Base-by-base conservation (phyloP, 1,140 invertebrate species). In the Paraescarpia echinospica region DNA sequence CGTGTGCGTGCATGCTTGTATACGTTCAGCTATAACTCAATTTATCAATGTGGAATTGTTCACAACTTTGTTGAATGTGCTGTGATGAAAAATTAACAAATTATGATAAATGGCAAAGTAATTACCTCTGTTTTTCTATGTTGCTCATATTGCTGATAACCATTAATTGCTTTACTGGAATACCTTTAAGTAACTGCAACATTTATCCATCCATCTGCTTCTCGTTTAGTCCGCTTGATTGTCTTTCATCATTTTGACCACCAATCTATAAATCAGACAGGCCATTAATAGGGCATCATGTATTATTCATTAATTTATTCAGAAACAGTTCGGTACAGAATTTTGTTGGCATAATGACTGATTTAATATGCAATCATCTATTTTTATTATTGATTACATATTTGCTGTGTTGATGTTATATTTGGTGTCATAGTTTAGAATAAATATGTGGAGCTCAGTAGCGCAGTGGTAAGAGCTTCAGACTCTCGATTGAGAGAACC, bases 381-480 rank as follows among this genome's bases (percentile, higher is more conserved):
- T 90, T 35, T 34, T 90, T 34, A 90, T 90, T 31, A 33, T 34
- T 90, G 33, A 34, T 34, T 12, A 90, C 89, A 89, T 89, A 89
- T 89, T 1, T 35, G 89, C 89, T 27, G n/a, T 18, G 18, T 51
- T 51, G 48, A 9, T 51, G 59, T 77, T 77, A 27, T 31, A 77
- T 41, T 41, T 41, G 41, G 9, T 77, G 59, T 18, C 2, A 2
- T 27, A 77, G 48, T n/a, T n/a, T n/a, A n/a, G n/a, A n/a, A n/a
- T n/a, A n/a, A n/a, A n/a, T n/a, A n/a, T n/a, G n/a, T n/a, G n/a
- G n/a, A n/a, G n/a, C n/a, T n/a, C n/a, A n/a, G n/a, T n/a, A n/a
- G n/a, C n/a, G n/a, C n/a, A n/a, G n/a, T n/a, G n/a, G n/a, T n/a
- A n/a, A n/a, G n/a, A n/a, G n/a, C n/a, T n/a, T n/a, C n/a, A n/a